These are phyloP conservation scores for Diprion similis DNA, from an alignment of 1,140 invertebrate genomes.

Conservation along the genomic window DNA sequence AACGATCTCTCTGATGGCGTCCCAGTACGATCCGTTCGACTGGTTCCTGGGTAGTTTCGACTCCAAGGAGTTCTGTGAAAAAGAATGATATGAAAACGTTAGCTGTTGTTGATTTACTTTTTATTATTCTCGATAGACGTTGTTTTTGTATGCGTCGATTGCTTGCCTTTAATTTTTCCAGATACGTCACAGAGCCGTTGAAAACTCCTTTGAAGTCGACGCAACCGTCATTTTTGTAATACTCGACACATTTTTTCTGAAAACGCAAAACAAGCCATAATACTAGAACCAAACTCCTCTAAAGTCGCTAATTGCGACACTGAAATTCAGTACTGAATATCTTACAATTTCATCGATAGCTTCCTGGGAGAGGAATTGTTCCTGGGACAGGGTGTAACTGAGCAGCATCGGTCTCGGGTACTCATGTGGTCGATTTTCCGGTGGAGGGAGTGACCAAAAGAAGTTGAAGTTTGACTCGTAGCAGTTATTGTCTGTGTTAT, in stretches of 20 bases:
- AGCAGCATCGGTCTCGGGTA: conserved; percentile 91
- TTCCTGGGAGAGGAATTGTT: conserved; percentile 82
- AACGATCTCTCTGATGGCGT: conserved; percentile 58
- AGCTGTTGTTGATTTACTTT: neutral
- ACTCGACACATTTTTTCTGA: conserved; percentile 81
- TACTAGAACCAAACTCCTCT: conserved; percentile 14
- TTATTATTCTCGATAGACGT: neutral
- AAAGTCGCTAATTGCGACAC: neutral
- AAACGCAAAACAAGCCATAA: conserved; percentile 42
- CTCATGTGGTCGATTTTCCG: conserved; percentile 88
- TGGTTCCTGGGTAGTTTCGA: conserved; percentile 56
- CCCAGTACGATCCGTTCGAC: conserved; percentile 56
- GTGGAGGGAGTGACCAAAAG: conserved; percentile 94
- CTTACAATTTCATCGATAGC: conserved; percentile 84
- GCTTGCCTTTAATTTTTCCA: conserved; percentile 78
- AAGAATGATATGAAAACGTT: conserved; percentile 15
- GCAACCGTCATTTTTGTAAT: conserved; percentile 81
- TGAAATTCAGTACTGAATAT: neutral
- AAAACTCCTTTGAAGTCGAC: conserved; percentile 81
- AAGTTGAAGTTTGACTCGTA: conserved; percentile 83
- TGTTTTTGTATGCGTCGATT: neutral
- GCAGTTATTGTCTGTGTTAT: conserved; percentile 79
- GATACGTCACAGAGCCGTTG: conserved; percentile 75
- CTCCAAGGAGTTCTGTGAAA: conserved; percentile 51
- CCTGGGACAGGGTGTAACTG: conserved; percentile 83